Evolutionary conservation across 2,113 vertebrate species (phyloP), one percentile per base, ranked within the genome.

Genomic region (Microcebus tavaratra): DNA sequence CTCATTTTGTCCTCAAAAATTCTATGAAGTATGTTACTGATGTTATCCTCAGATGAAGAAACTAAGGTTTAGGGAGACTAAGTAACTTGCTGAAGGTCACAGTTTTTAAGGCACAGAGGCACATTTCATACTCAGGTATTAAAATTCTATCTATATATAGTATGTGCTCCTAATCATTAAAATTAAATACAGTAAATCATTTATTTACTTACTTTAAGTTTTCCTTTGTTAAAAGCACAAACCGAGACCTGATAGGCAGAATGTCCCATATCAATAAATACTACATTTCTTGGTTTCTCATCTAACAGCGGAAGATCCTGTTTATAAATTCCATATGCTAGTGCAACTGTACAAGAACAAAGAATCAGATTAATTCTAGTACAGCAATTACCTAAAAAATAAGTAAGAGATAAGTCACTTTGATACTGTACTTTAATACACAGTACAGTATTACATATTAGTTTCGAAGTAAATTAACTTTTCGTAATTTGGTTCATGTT

Each of bases 241-340:
- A 99, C 97, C 8, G 99, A 99, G 93, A 99, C 99, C 96, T 99
- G 99, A 97, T 99, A 99, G 0, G 99, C 99, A 94, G 99, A 99
- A 98, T 99, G 99, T 11, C 99, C 99, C 98, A 99, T 99, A 97
- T 99, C 99, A 91, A 99, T 99, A 98, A 99, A 99, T 50, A 99
- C 99, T 91, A 99, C 99, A 78, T 99, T 99, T 98, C 99, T 99
- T 81, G 99, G 99, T 96, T 99, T 99, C 96, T 99, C 99, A 87
- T 99, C 99, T 97, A 99, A 98, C 39, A 98, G 97, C 0, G 99
- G 99, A 89, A 99, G 99, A 97, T 99, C 99, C 97, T 99, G 99
- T 98, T 99, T 99, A 98, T 99, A 99, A 98, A 99, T 99, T 92
- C 99, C 99, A 97, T 99, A 99, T 27, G 99, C 99, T 94, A 99